Conservation (phyloP, 2,113 vertebrate species). For the Microcebus jonahi region DNA sequence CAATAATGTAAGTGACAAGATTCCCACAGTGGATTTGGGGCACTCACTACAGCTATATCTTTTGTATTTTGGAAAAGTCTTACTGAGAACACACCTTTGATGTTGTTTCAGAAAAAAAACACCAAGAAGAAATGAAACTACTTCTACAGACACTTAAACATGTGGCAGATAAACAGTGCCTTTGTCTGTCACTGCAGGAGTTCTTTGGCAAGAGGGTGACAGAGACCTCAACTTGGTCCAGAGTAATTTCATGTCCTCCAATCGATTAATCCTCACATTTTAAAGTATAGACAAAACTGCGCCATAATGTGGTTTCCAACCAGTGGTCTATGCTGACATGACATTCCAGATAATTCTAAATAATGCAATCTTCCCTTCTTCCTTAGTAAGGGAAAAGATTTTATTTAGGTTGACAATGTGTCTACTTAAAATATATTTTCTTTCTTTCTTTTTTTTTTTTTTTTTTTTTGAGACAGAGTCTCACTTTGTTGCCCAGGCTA, state of each 20-base stretch:
- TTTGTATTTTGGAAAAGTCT: background rate
- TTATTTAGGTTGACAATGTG: background rate
- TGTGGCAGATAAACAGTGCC: background rate
- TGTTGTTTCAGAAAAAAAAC: background rate
- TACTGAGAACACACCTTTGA: background rate
- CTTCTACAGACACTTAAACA: background rate
- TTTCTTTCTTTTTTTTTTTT: too few relatives aligned
- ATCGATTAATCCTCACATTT: background rate
- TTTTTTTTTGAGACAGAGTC: too few relatives aligned
- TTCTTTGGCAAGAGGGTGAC: background rate
- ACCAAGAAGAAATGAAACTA: background rate
- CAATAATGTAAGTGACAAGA: background rate
- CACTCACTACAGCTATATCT: fast-evolving
- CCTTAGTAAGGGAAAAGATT: too few relatives aligned
- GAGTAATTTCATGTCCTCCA: background rate
- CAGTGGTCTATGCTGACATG: background rate
- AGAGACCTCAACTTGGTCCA: background rate
- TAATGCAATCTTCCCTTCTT: background rate
- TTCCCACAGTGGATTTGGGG: fast-evolving
- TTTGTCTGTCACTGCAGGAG: background rate
- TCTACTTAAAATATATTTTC: background rate
- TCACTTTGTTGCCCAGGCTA: too few relatives aligned
- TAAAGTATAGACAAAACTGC: fast-evolving
- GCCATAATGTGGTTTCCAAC: background rate
- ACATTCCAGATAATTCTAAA: background rate